Base-by-base conservation (phyloP, 1,140 invertebrate species). In the Paraescarpia echinospica region DNA sequence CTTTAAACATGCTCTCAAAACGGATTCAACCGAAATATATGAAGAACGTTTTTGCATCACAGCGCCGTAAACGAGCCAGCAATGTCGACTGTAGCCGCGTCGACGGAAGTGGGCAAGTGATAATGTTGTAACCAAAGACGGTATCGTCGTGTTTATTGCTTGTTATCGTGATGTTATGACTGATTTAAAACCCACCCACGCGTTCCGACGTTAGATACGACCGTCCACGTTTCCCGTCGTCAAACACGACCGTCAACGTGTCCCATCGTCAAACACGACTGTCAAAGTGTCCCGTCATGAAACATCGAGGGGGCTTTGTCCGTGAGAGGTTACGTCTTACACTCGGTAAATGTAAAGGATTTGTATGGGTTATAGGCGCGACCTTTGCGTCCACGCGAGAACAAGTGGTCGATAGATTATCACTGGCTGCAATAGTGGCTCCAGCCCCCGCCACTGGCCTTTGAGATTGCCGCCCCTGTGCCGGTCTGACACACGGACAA, bases 381-480 rank as follows among this genome's bases (percentile, higher is more conserved):
- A 77, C 59, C 59, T 77, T 77, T 77, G 59, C 59, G 18, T 77
- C 18, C 59, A 77, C 18, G 22, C 9, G 14, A 77, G 14, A 77
- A 77, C 59, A 77, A 77, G 59, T 77, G 59, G 59, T 77, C 59
- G 59, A 77, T 77, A 77, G 22, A 77, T 77, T 77, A 77, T 77
- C 59, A 77, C 2, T 77, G 59, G 59, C 2, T 22, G 59, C 59
- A 18, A 77, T 27, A 27, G 59, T 31, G 59, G 18, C 14, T 18
- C 59, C 59, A 77, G 59, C 14, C 14, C 59, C 59, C 12, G 59
- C 59, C 59, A 77, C 0, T 31, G 22, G 1, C 59, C 59, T 18
- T 77, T 77, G 59, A 77, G 4, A 77, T 41, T 12, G 4, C 14
- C 22, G 2, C 2, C 8, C 22, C 59, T 18, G 22, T 18, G 59